Evolutionary conservation across 2,113 vertebrate genomes (phyloP).

Genomic region (Eleginops maclovinus): DNA sequence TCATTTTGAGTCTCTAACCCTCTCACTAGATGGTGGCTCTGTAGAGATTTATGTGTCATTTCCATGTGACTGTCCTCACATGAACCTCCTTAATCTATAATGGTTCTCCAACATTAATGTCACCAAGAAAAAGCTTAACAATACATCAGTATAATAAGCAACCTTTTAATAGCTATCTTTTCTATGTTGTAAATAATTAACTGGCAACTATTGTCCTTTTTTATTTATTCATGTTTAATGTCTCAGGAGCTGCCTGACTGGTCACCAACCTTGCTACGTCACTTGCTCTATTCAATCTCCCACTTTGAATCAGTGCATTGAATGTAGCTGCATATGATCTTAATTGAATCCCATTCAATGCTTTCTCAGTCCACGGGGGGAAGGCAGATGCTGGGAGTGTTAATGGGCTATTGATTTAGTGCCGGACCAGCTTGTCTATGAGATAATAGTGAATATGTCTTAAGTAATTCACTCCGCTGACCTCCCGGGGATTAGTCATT

Average conservation of each 20-base stretch:
- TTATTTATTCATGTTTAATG: not conserved
- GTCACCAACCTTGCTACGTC: not conserved
- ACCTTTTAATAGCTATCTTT: not conserved
- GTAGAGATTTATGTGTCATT: not conserved
- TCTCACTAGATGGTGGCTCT: conserved; percentile 7
- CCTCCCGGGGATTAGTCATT: conserved; percentile 46
- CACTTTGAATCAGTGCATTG: conserved; percentile 40
- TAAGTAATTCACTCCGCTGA: conserved; percentile 45
- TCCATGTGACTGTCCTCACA: not conserved
- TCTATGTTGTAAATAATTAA: conserved; percentile 5
- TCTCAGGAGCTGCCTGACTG: conserved; percentile 24
- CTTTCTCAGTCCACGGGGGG: conserved; percentile 41
- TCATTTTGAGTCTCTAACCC: conserved; percentile 42
- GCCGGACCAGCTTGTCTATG: conserved; percentile 44
- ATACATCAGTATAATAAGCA: not conserved
- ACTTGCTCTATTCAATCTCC: conserved; percentile 11
- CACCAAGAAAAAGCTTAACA: not conserved
- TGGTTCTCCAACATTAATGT: not conserved
- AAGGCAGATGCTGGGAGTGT: conserved; percentile 50
- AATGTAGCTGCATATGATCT: conserved; percentile 58
- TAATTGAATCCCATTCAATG: conserved; percentile 71
- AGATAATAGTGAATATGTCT: conserved; percentile 59
- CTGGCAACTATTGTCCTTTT: not conserved
- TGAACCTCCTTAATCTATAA: conserved; percentile 6
- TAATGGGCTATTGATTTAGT: conserved; percentile 79